Conservation (phyloP, 2,113 vertebrate genomes). For the Machaerirhynchus nigripectus region DNA sequence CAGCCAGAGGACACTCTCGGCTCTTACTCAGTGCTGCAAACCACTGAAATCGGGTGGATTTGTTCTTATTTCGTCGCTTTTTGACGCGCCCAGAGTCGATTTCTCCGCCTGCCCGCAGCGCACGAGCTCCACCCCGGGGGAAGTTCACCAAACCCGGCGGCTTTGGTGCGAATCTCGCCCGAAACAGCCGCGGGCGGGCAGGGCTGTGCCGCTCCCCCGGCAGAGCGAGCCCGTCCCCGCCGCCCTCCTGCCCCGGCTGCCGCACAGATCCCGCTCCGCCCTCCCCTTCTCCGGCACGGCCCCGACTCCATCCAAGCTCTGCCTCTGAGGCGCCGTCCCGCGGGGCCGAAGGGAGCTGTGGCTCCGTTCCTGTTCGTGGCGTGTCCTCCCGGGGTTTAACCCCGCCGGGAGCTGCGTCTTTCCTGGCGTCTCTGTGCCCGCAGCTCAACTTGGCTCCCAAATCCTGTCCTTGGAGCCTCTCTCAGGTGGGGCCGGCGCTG, state of each 20-base stretch:
- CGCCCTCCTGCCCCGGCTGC: not conserved
- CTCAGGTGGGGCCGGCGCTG: not conserved
- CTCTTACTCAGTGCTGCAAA: not conserved
- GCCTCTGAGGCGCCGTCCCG: not conserved
- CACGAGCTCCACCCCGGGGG: not conserved
- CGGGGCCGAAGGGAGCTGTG: accelerated
- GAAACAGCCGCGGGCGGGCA: not conserved
- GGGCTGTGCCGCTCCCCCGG: not conserved
- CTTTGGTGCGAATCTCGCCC: not conserved
- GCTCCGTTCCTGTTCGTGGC: accelerated
- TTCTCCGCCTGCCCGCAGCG: not conserved
- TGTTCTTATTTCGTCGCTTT: not conserved
- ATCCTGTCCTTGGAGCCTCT: not conserved
- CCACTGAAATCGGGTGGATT: not conserved
- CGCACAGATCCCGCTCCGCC: accelerated
- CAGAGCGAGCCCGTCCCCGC: accelerated
- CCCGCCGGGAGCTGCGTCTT: accelerated
- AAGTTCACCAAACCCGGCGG: not conserved
- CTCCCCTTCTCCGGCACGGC: not conserved
- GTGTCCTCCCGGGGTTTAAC: not conserved
- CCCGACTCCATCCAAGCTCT: not conserved
- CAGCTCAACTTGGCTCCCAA: not conserved
- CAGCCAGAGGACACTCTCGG: not conserved
- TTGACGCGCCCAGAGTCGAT: not conserved
- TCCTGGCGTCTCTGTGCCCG: accelerated